Evolutionary conservation across 2,113 vertebrate species (phyloP).

Genomic region (Indicator maculatus): DNA sequence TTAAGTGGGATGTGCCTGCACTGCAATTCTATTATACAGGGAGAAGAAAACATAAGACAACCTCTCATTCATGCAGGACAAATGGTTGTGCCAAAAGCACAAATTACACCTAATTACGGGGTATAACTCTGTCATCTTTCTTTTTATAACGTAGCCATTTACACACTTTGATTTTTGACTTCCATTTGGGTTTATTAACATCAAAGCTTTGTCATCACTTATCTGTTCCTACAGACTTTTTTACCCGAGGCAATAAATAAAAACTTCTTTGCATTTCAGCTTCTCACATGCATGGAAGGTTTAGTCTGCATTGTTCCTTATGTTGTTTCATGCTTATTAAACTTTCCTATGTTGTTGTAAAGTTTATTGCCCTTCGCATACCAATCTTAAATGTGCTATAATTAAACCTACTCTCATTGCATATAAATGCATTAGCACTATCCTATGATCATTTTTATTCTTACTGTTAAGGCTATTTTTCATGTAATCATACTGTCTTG

Average conservation of each 20-base stretch:
- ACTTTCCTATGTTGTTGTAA: slow-evolving; percentile 64
- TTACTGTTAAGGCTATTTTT: slow-evolving; percentile 54
- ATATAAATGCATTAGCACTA: slow-evolving; percentile 53
- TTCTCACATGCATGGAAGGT: slow-evolving; percentile 65
- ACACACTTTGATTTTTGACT: slow-evolving; percentile 83
- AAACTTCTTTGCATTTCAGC: slow-evolving; percentile 74
- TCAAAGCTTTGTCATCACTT: slow-evolving; percentile 84
- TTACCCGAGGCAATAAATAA: slow-evolving; percentile 76
- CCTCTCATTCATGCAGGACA: slow-evolving; percentile 77
- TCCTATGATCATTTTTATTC: slow-evolving; percentile 49
- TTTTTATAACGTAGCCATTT: slow-evolving; percentile 79
- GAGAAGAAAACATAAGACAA: slow-evolving; percentile 73
- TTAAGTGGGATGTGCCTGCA: slow-evolving; percentile 54
- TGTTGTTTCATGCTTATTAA: slow-evolving; percentile 71
- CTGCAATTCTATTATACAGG: slow-evolving; percentile 64
- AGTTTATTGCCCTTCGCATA: slow-evolving; percentile 69
- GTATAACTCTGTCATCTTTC: slow-evolving; percentile 80
- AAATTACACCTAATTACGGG: slow-evolving; percentile 83
- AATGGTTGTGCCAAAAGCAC: slow-evolving; percentile 79
- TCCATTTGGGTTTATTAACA: slow-evolving; percentile 85
- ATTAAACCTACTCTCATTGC: slow-evolving; percentile 61
- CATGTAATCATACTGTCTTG: slow-evolving; percentile 27
- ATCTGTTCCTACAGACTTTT: slow-evolving; percentile 77
- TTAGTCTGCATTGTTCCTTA: slow-evolving; percentile 70
- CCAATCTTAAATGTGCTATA: slow-evolving; percentile 58